A percentile compares a stretch with the other conserved stretches of the same genome.
These are phyloP conservation scores for Calliphora vomitoria DNA, from an alignment of 2,888 invertebrate genomes.

Conservation along the genomic window DNA sequence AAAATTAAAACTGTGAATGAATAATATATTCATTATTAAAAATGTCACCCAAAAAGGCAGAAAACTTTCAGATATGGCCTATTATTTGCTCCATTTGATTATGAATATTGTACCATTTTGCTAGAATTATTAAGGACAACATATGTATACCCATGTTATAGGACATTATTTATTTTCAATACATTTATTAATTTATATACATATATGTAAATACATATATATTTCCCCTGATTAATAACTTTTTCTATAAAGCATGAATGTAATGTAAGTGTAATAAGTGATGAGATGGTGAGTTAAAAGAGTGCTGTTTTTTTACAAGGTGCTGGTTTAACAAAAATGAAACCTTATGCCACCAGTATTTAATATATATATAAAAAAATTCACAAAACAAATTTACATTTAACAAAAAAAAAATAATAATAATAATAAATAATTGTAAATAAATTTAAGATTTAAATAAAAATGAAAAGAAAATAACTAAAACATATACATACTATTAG, in stretches of 20 bases:
- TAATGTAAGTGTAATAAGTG: background rate
- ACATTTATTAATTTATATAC: too few species aligned
- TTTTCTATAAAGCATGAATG: background rate
- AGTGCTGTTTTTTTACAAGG: constrained; percentile 57
- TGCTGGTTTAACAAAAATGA: constrained; percentile 61
- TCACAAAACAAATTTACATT: constrained; percentile 51
- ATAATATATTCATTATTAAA: too few species aligned
- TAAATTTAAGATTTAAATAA: constrained; percentile 48
- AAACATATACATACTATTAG: constrained; percentile 42
- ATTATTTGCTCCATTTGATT: too few species aligned
- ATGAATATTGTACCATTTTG: too few species aligned
- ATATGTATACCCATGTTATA: too few species aligned
- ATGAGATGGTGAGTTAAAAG: constrained; percentile 13
- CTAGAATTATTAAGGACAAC: too few species aligned
- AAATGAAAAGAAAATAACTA: constrained; percentile 42
- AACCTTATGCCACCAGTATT: constrained; percentile 55
- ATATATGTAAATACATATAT: too few species aligned
- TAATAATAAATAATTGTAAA: constrained; percentile 69
- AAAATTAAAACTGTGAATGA: too few species aligned
- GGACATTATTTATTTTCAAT: too few species aligned
- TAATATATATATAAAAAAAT: constrained; percentile 25
- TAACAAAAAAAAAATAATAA: constrained; percentile 53
- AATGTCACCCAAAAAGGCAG: too few species aligned
- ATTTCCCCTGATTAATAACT: background rate
- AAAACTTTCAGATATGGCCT: too few species aligned